Evolutionary conservation across 1,140 invertebrate genomes (phyloP), one percentile per base, ranked within the genome.

Genomic region (Drosophila sproati): DNA sequence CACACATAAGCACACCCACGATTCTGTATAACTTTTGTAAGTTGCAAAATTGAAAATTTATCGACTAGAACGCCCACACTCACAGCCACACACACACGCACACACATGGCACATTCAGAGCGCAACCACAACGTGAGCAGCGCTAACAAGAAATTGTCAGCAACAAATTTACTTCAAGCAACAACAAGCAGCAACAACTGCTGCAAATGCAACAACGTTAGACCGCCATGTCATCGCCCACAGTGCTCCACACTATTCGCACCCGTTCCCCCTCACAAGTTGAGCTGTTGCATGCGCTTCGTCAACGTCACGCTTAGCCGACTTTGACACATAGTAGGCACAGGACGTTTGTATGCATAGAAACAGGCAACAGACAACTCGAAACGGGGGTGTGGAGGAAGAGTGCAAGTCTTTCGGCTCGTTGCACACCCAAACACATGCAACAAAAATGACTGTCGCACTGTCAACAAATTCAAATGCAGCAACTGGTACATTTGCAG

Each of bases 61-160:
- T 89, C 85, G 85, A 85, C 80, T 83, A 83, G 81, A 89, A 89
- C 71, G 56, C 57, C 61, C 66, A 80, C 73, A 80, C 43, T 71
- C 43, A 47, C n/a, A 57, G 20, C 8, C 34, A 47, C 35, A 61
- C 48, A 69, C 7, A 50, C n/a, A 64, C 37, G 52, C 8, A 64
- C 6, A 43, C 4, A 32, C 51, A 62, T 37, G 43, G 39, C 51
- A 47, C 56, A 28, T 12, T 48, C 52, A 61, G 31, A 67, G 64
- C 63, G 55, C 52, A 73, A 72, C 83, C 80, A 64, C 83, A 82
- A 72, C 72, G 71, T 80, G 82, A 73, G 67, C 82, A 77, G 50
- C 77, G 76, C 61, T 79, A 87, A 87, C 82, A 89, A 85, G 85
- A 85, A 88, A 89, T 89, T 89, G 85, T 89, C 85, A 89, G 85